Evolutionary conservation across 2,113 vertebrate species (phyloP).

Genomic region (Sminthopsis crassicaudata): DNA sequence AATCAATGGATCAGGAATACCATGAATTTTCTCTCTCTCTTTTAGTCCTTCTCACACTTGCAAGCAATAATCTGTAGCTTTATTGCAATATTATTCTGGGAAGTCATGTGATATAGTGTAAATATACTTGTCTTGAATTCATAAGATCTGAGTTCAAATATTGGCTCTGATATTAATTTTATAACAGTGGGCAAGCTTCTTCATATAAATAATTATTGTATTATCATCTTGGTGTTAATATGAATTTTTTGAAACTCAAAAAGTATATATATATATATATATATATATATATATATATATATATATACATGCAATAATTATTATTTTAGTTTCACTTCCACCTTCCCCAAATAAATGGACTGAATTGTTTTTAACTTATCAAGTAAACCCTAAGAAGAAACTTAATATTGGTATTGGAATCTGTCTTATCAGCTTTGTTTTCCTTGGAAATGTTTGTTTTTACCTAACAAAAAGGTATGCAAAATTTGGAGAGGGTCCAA

Average conservation of each 20-base stretch:
- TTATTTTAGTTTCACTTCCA: neutral
- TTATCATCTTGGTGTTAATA: neutral
- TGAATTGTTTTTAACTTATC: conserved; percentile 46
- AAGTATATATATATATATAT: neutral
- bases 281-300: no score
- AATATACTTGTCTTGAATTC: neutral
- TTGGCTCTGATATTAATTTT: neutral
- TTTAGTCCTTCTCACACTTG: neutral
- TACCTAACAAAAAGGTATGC: conserved; percentile 63
- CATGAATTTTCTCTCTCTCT: neutral
- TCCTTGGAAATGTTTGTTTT: conserved; percentile 61
- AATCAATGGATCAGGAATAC: neutral
- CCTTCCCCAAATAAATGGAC: neutral
- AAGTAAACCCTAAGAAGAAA: conserved; percentile 44
- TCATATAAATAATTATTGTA: neutral
- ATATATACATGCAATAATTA: neutral
- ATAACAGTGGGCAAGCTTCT: neutral
- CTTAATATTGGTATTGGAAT: conserved; percentile 60
- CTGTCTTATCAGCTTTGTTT: conserved; percentile 49
- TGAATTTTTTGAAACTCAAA: neutral
- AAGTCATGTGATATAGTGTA: neutral
- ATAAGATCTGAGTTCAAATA: neutral
- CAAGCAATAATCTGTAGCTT: neutral
- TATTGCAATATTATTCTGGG: neutral
- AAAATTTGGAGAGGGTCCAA: conserved; percentile 16